Evolutionary conservation across 2,888 invertebrate genomes (phyloP).

Genomic region (Dolichomitus sp.): DNA sequence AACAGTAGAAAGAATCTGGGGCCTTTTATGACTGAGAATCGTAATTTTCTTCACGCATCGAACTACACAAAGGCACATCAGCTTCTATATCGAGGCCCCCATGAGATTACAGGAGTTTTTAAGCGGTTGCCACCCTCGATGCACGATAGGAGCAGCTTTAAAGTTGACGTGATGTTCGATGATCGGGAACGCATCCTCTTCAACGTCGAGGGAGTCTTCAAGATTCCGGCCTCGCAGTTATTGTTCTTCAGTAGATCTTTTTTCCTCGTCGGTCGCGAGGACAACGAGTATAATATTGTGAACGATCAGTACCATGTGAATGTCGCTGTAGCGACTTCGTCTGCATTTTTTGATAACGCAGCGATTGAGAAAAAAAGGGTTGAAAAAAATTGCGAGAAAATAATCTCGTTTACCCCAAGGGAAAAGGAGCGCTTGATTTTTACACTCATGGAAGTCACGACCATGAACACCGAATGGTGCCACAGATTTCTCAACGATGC

Average conservation of each 20-base stretch:
- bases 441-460: slow-evolving; percentile 72
- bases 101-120: slow-evolving; percentile 76
- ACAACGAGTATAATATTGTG: slow-evolving; percentile 88
- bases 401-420: slow-evolving; percentile 65
- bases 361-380: slow-evolving; percentile 13
- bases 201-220: slow-evolving; percentile 88
- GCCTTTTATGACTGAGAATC: slow-evolving; percentile 78
- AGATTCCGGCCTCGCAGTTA: slow-evolving; percentile 74
- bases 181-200: slow-evolving; percentile 80
- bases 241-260: slow-evolving; percentile 89
- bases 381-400: slow-evolving; percentile 34
- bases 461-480: slow-evolving; percentile 74
- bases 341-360: slow-evolving; percentile 61
- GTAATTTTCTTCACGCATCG: slow-evolving; percentile 85
- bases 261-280: slow-evolving; percentile 86
- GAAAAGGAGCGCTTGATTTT: slow-evolving; percentile 73
- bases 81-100: slow-evolving; percentile 76
- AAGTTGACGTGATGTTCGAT: slow-evolving; percentile 77
- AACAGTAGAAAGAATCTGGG: slow-evolving; percentile 81
- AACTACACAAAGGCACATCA: slow-evolving; percentile 70
- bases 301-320: slow-evolving; percentile 90
- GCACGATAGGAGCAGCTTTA: slow-evolving; percentile 87
- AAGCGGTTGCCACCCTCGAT: slow-evolving; percentile 87
- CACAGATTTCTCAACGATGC: slow-evolving; percentile 73
- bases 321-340: slow-evolving; percentile 65